Base-by-base conservation (phyloP, 2,113 vertebrate species). In the Festucalex cinctus region DNA sequence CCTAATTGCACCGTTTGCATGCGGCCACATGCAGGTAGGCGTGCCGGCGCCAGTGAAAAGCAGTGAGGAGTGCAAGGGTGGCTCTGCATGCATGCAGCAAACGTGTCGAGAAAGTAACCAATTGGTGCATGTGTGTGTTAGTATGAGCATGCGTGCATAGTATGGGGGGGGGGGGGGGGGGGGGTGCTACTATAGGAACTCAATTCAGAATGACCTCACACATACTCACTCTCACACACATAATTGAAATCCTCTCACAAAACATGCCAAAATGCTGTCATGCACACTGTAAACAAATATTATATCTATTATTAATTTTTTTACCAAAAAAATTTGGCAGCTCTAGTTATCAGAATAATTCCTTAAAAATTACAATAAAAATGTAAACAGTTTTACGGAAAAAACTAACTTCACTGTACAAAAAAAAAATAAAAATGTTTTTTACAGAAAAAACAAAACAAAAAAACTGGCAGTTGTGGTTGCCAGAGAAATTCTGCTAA, bases 31-130 rank as follows among this genome's bases (percentile, higher is more conserved):
- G 57, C 44, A 36, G 12, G 44, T n/a, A 13, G 78, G 77, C 35
- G 74, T 72, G 74, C 49, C 63, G 7, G 28, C 63, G 13, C 36
- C n/a, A 78, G 76, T 77, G 76, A 86, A 80, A 86, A 66, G 46
- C 44, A 57, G 59, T 19, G 48, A 28, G 24, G n/a, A 28, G 28
- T 46, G 32, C 43, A n/a, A 35, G 44, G 44, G 19, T 37, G 44
- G 46, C 44, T 20, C 43, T 10, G 44, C 17, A 35, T 17, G 35
- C 63, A 17, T 26, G 60, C 37, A 62, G 24, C 60, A 24, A 26
- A 61, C 24, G 37, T 56, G 53, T 13, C 12, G n/a, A 62, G 22
- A 57, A 57, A 32, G 54, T 57, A 57, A 57, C 54, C 26, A 62
- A 16, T 43, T 43, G 12, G n/a, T 26, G 39, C 39, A 24, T n/a